Percentiles rank a stretch among this genome's conserved stretches.
Conservation (phyloP, 2,113 vertebrate genomes). For the Chauna torquata region DNA sequence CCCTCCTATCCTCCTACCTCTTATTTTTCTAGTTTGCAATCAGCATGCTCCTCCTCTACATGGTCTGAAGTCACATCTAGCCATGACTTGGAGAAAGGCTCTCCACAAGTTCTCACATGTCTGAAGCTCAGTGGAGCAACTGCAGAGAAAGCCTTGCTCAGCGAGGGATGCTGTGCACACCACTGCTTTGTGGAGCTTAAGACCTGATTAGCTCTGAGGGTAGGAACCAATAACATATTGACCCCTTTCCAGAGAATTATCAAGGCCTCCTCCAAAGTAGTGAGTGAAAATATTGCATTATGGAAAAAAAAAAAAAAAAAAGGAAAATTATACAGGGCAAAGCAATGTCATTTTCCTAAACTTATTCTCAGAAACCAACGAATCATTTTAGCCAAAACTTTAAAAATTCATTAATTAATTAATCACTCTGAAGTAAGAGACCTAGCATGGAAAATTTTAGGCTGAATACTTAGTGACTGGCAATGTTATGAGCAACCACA, state of each 20-base stretch:
- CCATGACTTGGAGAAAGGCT: neutral
- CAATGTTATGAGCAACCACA: neutral
- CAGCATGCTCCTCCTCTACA: neutral
- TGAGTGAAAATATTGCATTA: neutral
- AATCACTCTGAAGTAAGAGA: neutral
- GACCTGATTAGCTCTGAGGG: neutral
- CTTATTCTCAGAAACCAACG: neutral
- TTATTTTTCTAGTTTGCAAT: neutral
- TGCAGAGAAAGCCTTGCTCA: neutral
- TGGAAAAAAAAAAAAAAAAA: neutral
- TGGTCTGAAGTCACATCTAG: neutral
- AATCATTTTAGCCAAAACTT: slow-evolving; percentile 4
- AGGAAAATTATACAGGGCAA: neutral
- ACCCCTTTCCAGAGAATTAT: neutral
- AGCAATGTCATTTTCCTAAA: neutral
- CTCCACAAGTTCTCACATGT: neutral
- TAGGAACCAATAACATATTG: neutral
- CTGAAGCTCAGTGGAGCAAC: neutral
- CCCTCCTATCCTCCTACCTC: neutral
- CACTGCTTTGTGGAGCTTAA: neutral
- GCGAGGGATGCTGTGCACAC: neutral
- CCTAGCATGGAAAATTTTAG: slow-evolving; percentile 3
- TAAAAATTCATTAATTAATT: neutral
- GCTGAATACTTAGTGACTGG: neutral
- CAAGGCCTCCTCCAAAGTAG: neutral